Conservation (phyloP, 2,797 vertebrate species). For the Rhodeus uyekii region DNA sequence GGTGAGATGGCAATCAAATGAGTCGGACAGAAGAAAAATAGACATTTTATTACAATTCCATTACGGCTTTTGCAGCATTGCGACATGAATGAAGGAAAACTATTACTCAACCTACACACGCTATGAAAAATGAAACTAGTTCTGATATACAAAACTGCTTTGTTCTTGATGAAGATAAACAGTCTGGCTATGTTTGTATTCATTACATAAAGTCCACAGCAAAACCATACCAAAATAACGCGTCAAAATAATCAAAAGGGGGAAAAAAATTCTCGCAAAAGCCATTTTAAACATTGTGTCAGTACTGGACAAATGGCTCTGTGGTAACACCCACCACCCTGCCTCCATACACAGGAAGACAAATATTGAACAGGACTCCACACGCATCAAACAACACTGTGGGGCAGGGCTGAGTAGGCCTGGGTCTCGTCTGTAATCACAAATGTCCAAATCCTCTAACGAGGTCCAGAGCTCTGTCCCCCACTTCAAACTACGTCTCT, state of each 20-base stretch:
- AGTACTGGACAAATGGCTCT: slow-evolving; percentile 54
- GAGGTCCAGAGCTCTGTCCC: slow-evolving; percentile 63
- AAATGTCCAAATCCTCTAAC: slow-evolving; percentile 71
- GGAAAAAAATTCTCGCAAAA: slow-evolving; percentile 33
- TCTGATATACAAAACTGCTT: slow-evolving; percentile 44
- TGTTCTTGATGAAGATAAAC: slow-evolving; percentile 42
- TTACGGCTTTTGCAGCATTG: slow-evolving; percentile 7
- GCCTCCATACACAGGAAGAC: slow-evolving; percentile 48
- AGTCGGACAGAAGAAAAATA: slow-evolving; percentile 21
- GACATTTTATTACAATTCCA: not conserved
- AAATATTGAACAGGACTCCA: slow-evolving; percentile 54
- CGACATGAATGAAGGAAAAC: slow-evolving; percentile 33
- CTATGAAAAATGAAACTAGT: slow-evolving; percentile 40
- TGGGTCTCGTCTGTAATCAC: slow-evolving; percentile 74
- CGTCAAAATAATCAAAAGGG: slow-evolving; percentile 42
- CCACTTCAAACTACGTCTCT: slow-evolving; percentile 45
- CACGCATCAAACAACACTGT: slow-evolving; percentile 50
- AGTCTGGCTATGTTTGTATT: slow-evolving; percentile 39
- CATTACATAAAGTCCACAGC: slow-evolving; percentile 47
- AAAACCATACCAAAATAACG: slow-evolving; percentile 53
- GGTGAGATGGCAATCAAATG: slow-evolving; percentile 19
- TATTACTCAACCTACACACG: slow-evolving; percentile 40
- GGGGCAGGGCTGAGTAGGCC: slow-evolving; percentile 59
- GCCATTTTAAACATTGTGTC: slow-evolving; percentile 55
- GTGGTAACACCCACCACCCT: slow-evolving; percentile 51